Evolutionary conservation across 2,113 vertebrate genomes (phyloP).

Genomic region (Percopsis transmontana): DNA sequence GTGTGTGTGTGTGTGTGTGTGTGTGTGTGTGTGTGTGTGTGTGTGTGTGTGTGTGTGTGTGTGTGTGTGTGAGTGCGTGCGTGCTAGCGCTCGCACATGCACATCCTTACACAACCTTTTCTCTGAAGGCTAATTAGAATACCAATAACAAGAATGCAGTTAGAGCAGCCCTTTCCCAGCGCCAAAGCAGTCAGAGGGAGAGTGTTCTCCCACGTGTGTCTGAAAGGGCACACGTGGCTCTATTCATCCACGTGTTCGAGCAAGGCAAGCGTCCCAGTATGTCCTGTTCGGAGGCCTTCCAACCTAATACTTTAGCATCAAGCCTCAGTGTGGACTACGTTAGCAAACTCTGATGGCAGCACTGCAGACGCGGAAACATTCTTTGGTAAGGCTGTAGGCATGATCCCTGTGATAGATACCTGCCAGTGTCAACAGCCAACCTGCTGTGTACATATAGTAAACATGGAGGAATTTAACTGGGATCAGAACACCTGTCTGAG

Average conservation of each 20-base stretch:
- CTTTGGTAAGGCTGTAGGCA: background rate
- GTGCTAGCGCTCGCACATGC: slow-evolving; percentile 31
- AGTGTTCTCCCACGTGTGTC: slow-evolving; percentile 69
- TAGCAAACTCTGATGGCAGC: slow-evolving; percentile 17
- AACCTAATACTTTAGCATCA: slow-evolving; percentile 60
- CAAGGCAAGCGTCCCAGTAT: slow-evolving; percentile 55
- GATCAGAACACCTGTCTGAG: background rate
- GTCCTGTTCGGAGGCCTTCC: slow-evolving; percentile 47
- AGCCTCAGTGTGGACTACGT: slow-evolving; percentile 31
- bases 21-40: slow-evolving; percentile 32
- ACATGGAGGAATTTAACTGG: too few relatives aligned
- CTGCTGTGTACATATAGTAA: background rate
- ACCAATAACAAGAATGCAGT: slow-evolving; percentile 79
- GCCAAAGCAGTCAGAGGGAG: slow-evolving; percentile 62
- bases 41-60: slow-evolving; percentile 33
- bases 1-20: background rate
- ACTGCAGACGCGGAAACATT: too few relatives aligned
- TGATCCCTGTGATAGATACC: background rate
- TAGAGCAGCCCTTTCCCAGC: slow-evolving; percentile 65
- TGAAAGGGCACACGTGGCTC: slow-evolving; percentile 77
- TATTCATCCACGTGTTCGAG: slow-evolving; percentile 78
- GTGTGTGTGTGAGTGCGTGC: slow-evolving; percentile 6
- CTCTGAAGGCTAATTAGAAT: slow-evolving; percentile 76
- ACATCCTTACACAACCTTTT: slow-evolving; percentile 15
- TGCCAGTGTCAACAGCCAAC: background rate